Evolutionary conservation across 2,888 invertebrate genomes (phyloP).

Genomic region (Conchocele bisecta): DNA sequence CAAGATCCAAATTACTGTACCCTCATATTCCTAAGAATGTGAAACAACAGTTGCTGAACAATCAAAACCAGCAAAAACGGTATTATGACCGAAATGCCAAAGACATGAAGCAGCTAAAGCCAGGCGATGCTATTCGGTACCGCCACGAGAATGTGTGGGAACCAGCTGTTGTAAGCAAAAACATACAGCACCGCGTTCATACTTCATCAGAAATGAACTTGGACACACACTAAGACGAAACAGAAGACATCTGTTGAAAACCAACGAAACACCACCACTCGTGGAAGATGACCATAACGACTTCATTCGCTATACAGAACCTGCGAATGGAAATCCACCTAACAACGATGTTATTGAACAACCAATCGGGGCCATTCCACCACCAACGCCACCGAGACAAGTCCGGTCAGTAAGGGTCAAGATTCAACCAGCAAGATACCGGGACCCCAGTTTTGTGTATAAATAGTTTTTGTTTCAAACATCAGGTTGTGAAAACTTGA

Average conservation of each 20-base stretch:
- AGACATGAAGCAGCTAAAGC: background rate
- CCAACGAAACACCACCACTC: background rate
- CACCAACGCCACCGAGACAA: no score
- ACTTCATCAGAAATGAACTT: background rate
- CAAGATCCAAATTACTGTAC: background rate
- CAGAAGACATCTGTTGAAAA: background rate
- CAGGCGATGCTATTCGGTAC: background rate
- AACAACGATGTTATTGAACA: no score
- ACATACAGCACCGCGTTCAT: background rate
- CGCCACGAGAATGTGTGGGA: slow-evolving; percentile 6
- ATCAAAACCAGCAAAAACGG: slow-evolving; percentile 11
- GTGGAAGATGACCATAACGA: no score
- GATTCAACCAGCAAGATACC: no score
- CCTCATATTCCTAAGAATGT: slow-evolving; percentile 8
- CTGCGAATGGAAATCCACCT: no score
- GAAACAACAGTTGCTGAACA: background rate
- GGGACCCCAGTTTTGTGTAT: no score
- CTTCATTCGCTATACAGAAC: no score
- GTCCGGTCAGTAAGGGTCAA: no score
- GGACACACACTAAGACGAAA: background rate
- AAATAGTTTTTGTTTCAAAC: no score
- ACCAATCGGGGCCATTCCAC: no score
- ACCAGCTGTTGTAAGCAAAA: slow-evolving; percentile 10
- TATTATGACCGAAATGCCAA: slow-evolving; percentile 13
- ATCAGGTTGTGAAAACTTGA: no score